phyloP scores from a whole-genome alignment of 2,113 vertebrate genomes.

The Misgurnus anguillicaudatus region DNA sequence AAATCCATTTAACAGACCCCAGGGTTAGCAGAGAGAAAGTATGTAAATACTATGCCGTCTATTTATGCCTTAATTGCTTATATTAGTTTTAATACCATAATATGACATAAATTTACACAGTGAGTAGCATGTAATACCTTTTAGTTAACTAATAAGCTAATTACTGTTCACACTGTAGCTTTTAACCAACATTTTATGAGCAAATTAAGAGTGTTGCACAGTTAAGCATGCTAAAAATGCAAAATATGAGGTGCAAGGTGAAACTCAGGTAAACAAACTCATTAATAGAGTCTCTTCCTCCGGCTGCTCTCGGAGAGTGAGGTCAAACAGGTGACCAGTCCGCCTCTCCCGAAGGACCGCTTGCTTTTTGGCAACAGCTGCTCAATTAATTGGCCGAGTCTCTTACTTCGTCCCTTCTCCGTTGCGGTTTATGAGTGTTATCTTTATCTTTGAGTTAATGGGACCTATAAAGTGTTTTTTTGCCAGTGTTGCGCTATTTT shows the following conservation, averaged over 20 bases:
- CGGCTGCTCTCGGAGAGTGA: slow-evolving; percentile 40
- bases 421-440: slow-evolving; percentile 29
- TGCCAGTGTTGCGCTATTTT: slow-evolving; percentile 59
- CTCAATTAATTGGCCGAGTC: slow-evolving; percentile 70
- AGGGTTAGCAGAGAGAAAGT: too few species aligned
- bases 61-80: neutral
- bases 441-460: slow-evolving; percentile 40
- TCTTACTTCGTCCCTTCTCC: slow-evolving; percentile 50
- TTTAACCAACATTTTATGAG: slow-evolving; percentile 11
- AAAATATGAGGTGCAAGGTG: slow-evolving; percentile 38
- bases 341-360: slow-evolving; percentile 45
- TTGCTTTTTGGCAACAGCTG: slow-evolving; percentile 58
- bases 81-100: neutral
- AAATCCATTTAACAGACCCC: neutral
- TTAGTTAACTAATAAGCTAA: neutral
- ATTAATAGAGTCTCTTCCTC: slow-evolving; percentile 40
- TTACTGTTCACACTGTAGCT: neutral
- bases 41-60: too few species aligned
- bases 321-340: slow-evolving; percentile 56
- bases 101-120: neutral
- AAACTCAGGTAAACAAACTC: slow-evolving; percentile 49
- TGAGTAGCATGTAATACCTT: neutral
- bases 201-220: neutral
- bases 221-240: neutral
- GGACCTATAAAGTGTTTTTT: slow-evolving; percentile 48